A percentile compares a stretch with the other conserved stretches of the same genome.
phyloP scores from a whole-genome alignment of 37 sponge, comb jelly and placozoan genomes.

The Bolinopsis microptera region DNA sequence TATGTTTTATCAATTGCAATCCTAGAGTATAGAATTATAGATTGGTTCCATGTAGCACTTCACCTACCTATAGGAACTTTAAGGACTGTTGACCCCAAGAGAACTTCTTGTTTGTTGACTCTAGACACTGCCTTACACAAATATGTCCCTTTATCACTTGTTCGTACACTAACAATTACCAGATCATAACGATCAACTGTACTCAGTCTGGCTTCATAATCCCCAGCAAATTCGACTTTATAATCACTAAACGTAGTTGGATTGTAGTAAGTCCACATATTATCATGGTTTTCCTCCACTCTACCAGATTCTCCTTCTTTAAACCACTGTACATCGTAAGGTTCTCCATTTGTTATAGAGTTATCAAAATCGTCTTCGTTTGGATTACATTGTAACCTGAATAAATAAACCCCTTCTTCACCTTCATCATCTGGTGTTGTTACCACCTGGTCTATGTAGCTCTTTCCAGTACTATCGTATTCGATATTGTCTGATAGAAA shows the following conservation, averaged over 20 bases:
- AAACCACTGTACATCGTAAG: not conserved
- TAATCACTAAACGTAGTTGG: not conserved
- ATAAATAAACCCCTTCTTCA: not conserved
- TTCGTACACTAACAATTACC: not conserved
- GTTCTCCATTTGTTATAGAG: not conserved
- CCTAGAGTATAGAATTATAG: no score
- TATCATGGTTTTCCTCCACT: not conserved
- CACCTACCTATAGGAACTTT: not conserved
- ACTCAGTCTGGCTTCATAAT: not conserved
- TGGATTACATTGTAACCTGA: not conserved
- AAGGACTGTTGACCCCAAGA: not conserved
- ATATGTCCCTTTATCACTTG: not conserved
- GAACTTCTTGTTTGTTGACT: not conserved
- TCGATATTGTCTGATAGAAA: not conserved
- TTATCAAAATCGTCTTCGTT: not conserved
- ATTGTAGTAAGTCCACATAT: slow-evolving; percentile 38
- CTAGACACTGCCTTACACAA: slow-evolving; percentile 2
- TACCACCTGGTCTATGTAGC: not conserved
- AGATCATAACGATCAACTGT: not conserved
- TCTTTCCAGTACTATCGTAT: not conserved
- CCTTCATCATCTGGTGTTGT: not conserved
- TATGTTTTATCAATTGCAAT: no score
- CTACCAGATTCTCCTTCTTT: not conserved
- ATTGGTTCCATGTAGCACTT: not conserved
- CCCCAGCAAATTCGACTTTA: not conserved